Evolutionary conservation across 2,797 vertebrate genomes (phyloP).

Genomic region (Benthosema pterotum): DNA sequence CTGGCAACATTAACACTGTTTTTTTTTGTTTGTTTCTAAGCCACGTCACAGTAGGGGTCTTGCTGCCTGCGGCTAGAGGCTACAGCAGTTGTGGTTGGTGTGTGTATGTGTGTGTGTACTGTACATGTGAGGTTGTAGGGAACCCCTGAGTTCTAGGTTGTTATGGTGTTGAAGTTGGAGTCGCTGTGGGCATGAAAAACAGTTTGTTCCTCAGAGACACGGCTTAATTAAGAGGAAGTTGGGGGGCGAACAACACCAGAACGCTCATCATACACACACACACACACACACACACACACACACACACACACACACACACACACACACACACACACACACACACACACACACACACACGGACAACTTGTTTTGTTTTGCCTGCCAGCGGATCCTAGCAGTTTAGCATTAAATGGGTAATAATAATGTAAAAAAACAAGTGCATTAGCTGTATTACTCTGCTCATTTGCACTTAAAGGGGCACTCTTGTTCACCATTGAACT

Average conservation of each 20-base stretch:
- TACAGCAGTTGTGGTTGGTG: too few relatives aligned
- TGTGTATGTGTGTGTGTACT: too few relatives aligned
- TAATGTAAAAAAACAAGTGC: neutral
- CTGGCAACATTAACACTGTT: too few relatives aligned
- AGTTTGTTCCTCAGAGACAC: too few relatives aligned
- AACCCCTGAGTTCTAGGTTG: too few relatives aligned
- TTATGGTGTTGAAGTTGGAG: too few relatives aligned
- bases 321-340: neutral
- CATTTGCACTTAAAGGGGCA: constrained; percentile 17
- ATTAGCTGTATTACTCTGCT: neutral
- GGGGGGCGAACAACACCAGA: neutral
- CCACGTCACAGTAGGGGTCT: constrained; percentile 68
- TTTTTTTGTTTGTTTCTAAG: too few relatives aligned
- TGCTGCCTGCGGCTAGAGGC: too few relatives aligned
- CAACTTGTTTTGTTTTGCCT: neutral
- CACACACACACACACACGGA: neutral
- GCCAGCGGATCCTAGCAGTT: neutral
- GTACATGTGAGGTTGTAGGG: too few relatives aligned
- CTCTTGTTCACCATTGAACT: too few relatives aligned
- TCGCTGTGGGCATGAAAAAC: too few relatives aligned
- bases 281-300: constrained; percentile 2
- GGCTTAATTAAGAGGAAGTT: too few relatives aligned
- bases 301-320: constrained; percentile 6
- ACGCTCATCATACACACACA: neutral
- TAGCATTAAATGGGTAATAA: neutral